phyloP scores from a whole-genome alignment of 2,888 invertebrate species.

The Neoscelio sp. region DNA sequence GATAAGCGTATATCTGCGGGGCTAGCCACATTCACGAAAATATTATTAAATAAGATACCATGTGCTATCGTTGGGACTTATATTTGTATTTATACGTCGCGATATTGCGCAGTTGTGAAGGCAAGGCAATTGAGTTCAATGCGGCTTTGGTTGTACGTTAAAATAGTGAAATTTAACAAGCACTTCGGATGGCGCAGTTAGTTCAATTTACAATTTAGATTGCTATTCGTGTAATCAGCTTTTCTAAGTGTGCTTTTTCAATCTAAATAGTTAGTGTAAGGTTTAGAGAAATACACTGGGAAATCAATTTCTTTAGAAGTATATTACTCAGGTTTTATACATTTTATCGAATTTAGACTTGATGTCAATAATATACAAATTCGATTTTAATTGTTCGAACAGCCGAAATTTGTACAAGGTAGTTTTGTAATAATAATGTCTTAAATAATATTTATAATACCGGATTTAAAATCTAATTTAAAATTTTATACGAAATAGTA shows the following conservation, averaged over 20 bases:
- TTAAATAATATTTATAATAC: too few relatives aligned
- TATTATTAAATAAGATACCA: conserved; percentile 51
- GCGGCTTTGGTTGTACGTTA: too few relatives aligned
- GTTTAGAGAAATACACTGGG: too few relatives aligned
- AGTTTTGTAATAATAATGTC: too few relatives aligned
- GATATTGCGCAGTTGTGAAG: conserved; percentile 3
- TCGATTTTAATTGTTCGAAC: too few relatives aligned
- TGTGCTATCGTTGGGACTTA: neutral
- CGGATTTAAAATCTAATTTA: too few relatives aligned
- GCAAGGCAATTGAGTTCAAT: conserved; percentile 11
- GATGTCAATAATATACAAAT: too few relatives aligned
- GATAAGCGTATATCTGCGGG: conserved; percentile 22
- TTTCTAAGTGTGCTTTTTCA: conserved; percentile 27
- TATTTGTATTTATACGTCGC: conserved; percentile 17
- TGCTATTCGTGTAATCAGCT: conserved; percentile 46
- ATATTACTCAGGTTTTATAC: too few relatives aligned
- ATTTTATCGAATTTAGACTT: too few relatives aligned
- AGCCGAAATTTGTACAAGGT: too few relatives aligned
- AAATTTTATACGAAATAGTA: too few relatives aligned
- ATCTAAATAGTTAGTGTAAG: conserved; percentile 31
- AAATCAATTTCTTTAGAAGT: too few relatives aligned
- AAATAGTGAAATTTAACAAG: conserved; percentile 43
- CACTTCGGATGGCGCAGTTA: conserved; percentile 16
- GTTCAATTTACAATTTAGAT: conserved; percentile 47
- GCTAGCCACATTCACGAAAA: conserved; percentile 1